Evolutionary conservation across 2,797 vertebrate genomes (phyloP).

Genomic region (Iguana delicatissima): DNA sequence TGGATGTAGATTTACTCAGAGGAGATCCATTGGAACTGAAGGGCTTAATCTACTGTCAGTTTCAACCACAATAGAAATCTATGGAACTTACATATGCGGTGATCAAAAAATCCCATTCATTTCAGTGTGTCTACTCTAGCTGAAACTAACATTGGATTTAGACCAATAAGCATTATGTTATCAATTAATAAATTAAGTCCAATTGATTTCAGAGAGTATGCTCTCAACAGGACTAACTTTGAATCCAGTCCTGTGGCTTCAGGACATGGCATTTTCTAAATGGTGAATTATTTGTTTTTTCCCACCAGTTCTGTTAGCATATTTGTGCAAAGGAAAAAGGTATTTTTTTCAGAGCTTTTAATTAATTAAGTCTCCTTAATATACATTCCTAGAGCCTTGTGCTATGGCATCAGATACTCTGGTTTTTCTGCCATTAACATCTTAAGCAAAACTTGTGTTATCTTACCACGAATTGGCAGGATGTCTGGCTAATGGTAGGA

Average conservation of each 20-base stretch:
- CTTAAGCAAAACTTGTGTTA: background rate
- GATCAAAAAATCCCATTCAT: too few relatives aligned
- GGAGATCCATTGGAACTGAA: background rate
- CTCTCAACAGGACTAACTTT: background rate
- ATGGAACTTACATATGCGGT: too few relatives aligned
- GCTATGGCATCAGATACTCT: background rate
- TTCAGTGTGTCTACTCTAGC: too few relatives aligned
- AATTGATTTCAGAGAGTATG: background rate
- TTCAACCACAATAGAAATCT: too few relatives aligned
- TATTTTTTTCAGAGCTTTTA: background rate
- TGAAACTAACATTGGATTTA: too few relatives aligned
- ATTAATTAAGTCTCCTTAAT: background rate
- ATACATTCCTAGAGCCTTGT: background rate
- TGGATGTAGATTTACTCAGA: background rate
- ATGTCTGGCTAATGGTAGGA: background rate
- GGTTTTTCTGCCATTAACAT: background rate
- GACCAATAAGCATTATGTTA: background rate
- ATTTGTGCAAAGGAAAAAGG: background rate
- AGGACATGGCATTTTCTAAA: background rate
- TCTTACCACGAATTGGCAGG: background rate
- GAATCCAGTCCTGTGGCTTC: background rate
- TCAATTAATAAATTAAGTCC: background rate
- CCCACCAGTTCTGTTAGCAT: background rate
- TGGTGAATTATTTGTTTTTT: background rate
- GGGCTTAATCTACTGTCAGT: too few relatives aligned